Evolutionary conservation across 2,888 invertebrate species (phyloP).

Genomic region (Drosophila setosimentum): DNA sequence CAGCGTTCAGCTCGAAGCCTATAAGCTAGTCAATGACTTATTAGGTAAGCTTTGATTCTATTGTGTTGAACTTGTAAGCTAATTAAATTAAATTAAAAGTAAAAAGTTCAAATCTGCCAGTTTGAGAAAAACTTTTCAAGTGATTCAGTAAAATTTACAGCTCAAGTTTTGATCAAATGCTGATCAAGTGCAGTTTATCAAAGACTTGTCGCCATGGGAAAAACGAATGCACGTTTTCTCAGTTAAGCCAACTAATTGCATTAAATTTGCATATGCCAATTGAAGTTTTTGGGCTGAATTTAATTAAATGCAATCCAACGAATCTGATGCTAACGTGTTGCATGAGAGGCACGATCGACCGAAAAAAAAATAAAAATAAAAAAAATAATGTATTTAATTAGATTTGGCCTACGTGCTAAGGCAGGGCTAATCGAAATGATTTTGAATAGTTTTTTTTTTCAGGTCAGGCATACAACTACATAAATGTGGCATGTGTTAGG

Average conservation of each 20-base stretch:
- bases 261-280: constrained; percentile 68
- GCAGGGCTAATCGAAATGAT: constrained; percentile 25
- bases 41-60: not conserved
- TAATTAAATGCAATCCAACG: constrained; percentile 34
- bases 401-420: constrained; percentile 32
- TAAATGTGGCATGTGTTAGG: constrained; percentile 33
- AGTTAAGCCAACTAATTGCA: constrained; percentile 52
- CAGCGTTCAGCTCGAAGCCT: not conserved
- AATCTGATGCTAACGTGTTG: constrained; percentile 47
- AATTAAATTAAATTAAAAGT: not conserved
- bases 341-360: constrained; percentile 34
- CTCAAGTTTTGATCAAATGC: constrained; percentile 1
- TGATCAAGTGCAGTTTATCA: constrained; percentile 24
- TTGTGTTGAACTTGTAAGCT: not conserved
- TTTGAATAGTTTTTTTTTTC: constrained; percentile 40
- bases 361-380: constrained; percentile 2
- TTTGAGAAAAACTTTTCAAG: not conserved
- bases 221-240: constrained; percentile 49
- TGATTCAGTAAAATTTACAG: not conserved
- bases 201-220: constrained; percentile 14
- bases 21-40: not conserved
- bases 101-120: not conserved
- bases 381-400: constrained; percentile 39
- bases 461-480: constrained; percentile 52
- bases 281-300: constrained; percentile 46